These are phyloP conservation scores for Mythimna pallens DNA, from an alignment of 2,888 invertebrate genomes.

Conservation along the genomic window DNA sequence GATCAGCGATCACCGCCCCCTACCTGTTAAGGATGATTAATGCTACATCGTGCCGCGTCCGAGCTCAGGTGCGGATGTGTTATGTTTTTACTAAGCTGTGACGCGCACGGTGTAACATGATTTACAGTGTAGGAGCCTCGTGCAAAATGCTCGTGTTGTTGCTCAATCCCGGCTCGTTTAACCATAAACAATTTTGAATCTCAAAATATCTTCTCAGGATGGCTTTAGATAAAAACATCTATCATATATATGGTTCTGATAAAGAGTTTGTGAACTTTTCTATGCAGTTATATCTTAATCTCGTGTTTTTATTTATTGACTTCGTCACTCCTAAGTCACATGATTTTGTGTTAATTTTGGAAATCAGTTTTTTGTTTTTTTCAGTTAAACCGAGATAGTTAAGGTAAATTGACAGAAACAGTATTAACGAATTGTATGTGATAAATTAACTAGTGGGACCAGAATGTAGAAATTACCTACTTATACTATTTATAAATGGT, in stretches of 20 bases:
- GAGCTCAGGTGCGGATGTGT: neutral
- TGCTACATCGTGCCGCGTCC: neutral
- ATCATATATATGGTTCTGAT: constrained; percentile 57
- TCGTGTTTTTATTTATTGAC: constrained; percentile 44
- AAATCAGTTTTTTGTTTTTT: constrained; percentile 10
- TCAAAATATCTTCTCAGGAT: neutral
- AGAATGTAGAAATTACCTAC: constrained; percentile 24
- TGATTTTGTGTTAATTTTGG: constrained; percentile 29
- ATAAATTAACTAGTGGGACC: constrained; percentile 27
- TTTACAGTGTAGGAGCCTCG: neutral
- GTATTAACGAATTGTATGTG: constrained; percentile 40
- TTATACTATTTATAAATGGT: constrained; percentile 34
- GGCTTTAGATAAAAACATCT: constrained; percentile 8
- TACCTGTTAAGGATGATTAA: neutral
- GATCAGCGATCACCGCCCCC: neutral
- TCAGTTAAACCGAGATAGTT: neutral
- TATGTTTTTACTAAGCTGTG: neutral
- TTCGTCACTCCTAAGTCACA: constrained; percentile 34
- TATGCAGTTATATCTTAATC: constrained; percentile 45
- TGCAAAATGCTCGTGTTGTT: neutral
- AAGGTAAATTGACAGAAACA: constrained; percentile 7
- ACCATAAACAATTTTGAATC: constrained; percentile 14
- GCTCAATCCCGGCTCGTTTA: neutral
- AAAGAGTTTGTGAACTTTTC: constrained; percentile 39
- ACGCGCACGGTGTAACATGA: neutral